Percentiles rank a stretch among this genome's conserved stretches.
phyloP scores from a whole-genome alignment of 2,113 vertebrate genomes.

The Gymnogyps californianus region DNA sequence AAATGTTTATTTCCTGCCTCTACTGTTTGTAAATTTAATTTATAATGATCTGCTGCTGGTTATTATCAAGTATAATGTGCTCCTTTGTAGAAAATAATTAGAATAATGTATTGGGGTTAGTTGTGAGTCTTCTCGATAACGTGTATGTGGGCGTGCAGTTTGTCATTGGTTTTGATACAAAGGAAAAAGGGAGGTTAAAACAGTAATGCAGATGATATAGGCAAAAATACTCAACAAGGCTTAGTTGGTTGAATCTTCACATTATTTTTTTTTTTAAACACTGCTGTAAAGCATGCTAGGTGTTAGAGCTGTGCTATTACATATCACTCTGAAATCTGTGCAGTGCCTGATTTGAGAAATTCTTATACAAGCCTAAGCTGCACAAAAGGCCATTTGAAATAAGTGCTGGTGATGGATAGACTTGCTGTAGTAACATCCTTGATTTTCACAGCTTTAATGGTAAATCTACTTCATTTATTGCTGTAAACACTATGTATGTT shows the following conservation, averaged over 20 bases:
- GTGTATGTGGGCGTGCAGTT: background rate
- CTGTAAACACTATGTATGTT: background rate
- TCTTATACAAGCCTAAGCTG: slow-evolving; percentile 20
- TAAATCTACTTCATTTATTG: background rate
- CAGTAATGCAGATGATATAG: background rate
- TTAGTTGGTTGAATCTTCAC: slow-evolving; percentile 59
- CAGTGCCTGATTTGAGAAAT: slow-evolving; percentile 20
- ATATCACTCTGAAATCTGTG: slow-evolving; percentile 30
- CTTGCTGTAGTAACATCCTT: background rate
- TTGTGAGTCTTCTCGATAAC: background rate
- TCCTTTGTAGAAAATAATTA: slow-evolving; percentile 30
- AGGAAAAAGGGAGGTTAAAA: background rate
- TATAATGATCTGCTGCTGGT: slow-evolving; percentile 21
- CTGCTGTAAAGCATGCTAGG: slow-evolving; percentile 23
- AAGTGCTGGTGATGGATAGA: background rate
- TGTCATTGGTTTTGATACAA: background rate
- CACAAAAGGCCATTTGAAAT: slow-evolving; percentile 7
- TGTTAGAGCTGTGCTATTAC: slow-evolving; percentile 48
- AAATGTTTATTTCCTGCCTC: slow-evolving; percentile 3
- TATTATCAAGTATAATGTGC: slow-evolving; percentile 25
- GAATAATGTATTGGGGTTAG: background rate
- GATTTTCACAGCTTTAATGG: background rate
- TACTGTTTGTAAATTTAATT: slow-evolving; percentile 34
- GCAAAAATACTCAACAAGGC: background rate
- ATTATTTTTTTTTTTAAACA: slow-evolving; percentile 13